Percentiles rank a stretch among this genome's conserved stretches.
Conservation (phyloP, 2,888 invertebrate species). For the Cynaeus angustus region DNA sequence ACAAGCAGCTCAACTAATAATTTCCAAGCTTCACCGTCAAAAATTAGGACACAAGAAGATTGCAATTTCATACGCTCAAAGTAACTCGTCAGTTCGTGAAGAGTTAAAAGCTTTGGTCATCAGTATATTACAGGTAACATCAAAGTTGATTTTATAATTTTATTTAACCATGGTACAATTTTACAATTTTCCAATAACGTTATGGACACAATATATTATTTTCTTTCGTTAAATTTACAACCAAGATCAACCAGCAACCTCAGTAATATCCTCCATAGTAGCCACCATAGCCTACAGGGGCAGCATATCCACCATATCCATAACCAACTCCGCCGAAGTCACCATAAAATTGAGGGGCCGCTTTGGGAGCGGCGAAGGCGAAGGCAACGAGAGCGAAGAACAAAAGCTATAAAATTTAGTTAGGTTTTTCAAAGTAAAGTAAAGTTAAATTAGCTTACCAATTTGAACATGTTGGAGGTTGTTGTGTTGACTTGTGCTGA, state of each 20-base stretch:
- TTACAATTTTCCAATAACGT: constrained; percentile 10
- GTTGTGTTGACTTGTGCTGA: constrained; percentile 25
- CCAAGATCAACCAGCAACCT: background rate
- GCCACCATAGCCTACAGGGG: constrained; percentile 17
- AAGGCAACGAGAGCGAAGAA: constrained; percentile 29
- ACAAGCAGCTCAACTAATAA: constrained; percentile 82
- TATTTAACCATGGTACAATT: constrained; percentile 5
- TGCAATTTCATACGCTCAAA: constrained; percentile 81
- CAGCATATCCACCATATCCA: constrained; percentile 19
- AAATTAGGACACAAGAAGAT: constrained; percentile 88
- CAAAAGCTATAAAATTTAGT: constrained; percentile 7
- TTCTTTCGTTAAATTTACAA: background rate
- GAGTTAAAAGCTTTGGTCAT: constrained; percentile 81
- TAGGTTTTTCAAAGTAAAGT: no score
- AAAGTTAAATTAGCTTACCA: constrained; percentile 8
- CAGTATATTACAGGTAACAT: constrained; percentile 76
- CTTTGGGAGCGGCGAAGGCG: constrained; percentile 28
- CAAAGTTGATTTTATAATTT: background rate
- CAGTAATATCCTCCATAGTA: constrained; percentile 18
- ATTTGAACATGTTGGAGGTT: constrained; percentile 32
- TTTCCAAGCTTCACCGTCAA: constrained; percentile 88
- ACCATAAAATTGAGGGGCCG: constrained; percentile 27
- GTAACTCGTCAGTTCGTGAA: constrained; percentile 78
- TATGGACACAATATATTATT: background rate
- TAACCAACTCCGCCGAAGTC: constrained; percentile 3